Evolutionary conservation across 2,113 vertebrate genomes (phyloP).

Genomic region (Trinectes maculatus): DNA sequence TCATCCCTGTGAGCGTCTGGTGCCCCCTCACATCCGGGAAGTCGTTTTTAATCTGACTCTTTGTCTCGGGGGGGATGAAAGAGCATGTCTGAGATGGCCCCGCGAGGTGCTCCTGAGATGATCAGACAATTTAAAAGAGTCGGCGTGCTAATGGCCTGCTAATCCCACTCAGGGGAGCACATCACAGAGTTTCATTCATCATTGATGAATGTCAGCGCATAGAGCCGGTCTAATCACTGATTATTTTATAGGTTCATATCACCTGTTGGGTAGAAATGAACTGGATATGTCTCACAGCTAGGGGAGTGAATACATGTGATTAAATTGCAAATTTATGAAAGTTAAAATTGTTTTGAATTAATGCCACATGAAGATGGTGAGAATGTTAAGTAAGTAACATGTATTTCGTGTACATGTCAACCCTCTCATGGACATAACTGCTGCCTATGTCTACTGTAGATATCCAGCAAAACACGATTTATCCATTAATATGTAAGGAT

Average conservation of each 20-base stretch:
- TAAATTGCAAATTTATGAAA: no score
- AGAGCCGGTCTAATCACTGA: constrained; percentile 36
- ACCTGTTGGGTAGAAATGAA: constrained; percentile 30
- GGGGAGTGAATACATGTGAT: neutral
- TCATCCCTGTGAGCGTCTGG: constrained; percentile 1
- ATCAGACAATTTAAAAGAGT: constrained; percentile 45
- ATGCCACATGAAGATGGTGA: no score
- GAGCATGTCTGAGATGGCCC: constrained; percentile 26
- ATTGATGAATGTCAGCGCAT: constrained; percentile 40
- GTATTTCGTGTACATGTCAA: no score
- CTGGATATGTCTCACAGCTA: constrained; percentile 1
- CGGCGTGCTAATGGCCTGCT: constrained; percentile 51
- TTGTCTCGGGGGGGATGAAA: constrained; percentile 39
- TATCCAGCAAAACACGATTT: no score
- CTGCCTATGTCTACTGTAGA: no score
- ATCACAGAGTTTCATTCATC: constrained; percentile 35
- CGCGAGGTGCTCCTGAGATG: constrained; percentile 7
- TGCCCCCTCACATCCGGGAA: constrained; percentile 15
- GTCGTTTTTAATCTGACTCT: constrained; percentile 25
- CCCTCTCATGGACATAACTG: no score
- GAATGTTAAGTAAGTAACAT: no score
- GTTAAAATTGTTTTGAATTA: no score
- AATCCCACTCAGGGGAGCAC: constrained; percentile 38
- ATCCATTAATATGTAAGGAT: no score
- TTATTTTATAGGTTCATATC: constrained; percentile 43